Evolutionary conservation across 1,140 invertebrate species (phyloP).

Genomic region (Parasteatoda tepidariorum): DNA sequence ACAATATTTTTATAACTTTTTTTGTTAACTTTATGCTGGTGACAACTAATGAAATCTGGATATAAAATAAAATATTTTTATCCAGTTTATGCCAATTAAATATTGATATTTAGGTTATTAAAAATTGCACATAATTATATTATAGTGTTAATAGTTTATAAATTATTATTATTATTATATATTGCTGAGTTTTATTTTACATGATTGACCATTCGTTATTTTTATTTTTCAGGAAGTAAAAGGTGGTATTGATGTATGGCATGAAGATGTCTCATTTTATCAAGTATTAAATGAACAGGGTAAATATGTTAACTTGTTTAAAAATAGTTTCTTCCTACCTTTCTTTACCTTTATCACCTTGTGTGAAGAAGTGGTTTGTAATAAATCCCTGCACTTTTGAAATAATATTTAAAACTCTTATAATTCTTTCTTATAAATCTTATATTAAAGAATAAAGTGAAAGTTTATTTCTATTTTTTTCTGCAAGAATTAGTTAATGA

Average conservation of each 20-base stretch:
- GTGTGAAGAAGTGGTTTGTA: too few species aligned
- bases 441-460: too few species aligned
- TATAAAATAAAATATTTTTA: not conserved
- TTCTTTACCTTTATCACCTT: too few species aligned
- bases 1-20: too few species aligned
- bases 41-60: too few species aligned
- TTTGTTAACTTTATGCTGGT: too few species aligned
- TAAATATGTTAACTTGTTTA: slow-evolving; percentile 71
- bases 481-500: too few species aligned
- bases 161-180: not conserved
- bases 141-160: not conserved
- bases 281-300: slow-evolving; percentile 81
- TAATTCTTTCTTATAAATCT: too few species aligned
- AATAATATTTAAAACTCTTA: too few species aligned
- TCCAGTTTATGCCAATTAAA: not conserved
- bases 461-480: too few species aligned
- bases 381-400: too few species aligned
- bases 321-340: too few species aligned
- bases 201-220: not conserved
- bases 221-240: slow-evolving; percentile 70
- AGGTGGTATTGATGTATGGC: slow-evolving; percentile 78
- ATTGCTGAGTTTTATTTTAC: not conserved
- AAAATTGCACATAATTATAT: not conserved
- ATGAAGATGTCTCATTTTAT: slow-evolving; percentile 86
- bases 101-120: not conserved